Percentiles rank a stretch among this genome's conserved stretches.
Conservation (phyloP, 2,888 invertebrate species). For the Drosophila mulleri region DNA sequence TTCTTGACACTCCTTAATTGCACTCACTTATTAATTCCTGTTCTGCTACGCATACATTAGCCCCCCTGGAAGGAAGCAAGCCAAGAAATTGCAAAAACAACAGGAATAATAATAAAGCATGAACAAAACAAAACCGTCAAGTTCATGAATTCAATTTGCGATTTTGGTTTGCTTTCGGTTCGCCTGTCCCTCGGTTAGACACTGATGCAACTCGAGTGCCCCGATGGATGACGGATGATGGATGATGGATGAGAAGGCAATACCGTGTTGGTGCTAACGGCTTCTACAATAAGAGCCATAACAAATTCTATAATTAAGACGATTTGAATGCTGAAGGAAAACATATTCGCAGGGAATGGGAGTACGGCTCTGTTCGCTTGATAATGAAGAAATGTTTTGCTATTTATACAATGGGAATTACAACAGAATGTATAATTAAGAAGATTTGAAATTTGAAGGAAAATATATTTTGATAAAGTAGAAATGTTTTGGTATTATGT, state of each 20-base stretch:
- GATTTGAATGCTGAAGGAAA: background rate
- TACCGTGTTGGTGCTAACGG: background rate
- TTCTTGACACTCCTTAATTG: constrained; percentile 45
- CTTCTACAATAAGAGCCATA: background rate
- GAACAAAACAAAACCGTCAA: constrained; percentile 13
- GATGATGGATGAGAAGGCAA: background rate
- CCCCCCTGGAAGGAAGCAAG: background rate
- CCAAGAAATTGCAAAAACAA: background rate
- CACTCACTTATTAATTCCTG: constrained; percentile 57
- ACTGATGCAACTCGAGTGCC: background rate
- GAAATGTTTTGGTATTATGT: background rate
- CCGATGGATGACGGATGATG: background rate
- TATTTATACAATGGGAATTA: background rate
- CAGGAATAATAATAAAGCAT: background rate
- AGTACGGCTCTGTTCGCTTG: background rate
- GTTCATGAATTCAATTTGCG: constrained; percentile 11
- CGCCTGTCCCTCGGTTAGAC: background rate
- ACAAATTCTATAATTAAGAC: background rate
- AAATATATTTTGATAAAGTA: background rate
- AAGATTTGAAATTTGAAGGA: background rate
- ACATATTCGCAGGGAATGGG: background rate
- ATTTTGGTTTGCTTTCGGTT: background rate
- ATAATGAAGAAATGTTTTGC: background rate
- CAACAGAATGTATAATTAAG: background rate
- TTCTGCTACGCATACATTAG: constrained; percentile 46